Evolutionary conservation across 2,797 vertebrate species (phyloP).

Genomic region (Cyclura pinguis): DNA sequence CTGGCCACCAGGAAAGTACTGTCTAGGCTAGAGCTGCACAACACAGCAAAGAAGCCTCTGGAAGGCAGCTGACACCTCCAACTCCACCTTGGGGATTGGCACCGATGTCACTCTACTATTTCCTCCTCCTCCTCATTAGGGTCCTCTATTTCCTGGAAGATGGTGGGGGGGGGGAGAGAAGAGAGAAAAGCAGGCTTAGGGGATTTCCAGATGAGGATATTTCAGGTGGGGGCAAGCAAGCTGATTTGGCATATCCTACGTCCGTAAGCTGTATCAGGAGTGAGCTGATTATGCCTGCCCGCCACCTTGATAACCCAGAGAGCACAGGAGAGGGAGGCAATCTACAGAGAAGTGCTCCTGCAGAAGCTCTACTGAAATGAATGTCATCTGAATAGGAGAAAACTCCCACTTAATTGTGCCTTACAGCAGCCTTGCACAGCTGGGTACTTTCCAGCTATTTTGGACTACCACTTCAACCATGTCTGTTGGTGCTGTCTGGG

Average conservation of each 20-base stretch:
- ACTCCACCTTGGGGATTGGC: too few species aligned
- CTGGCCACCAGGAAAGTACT: not conserved
- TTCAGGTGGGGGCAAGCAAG: not conserved
- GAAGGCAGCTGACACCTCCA: not conserved
- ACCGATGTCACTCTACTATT: slow-evolving; percentile 30
- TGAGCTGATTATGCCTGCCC: not conserved
- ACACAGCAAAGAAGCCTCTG: slow-evolving; percentile 5
- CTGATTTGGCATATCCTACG: not conserved
- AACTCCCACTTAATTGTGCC: not conserved
- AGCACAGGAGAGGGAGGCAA: not conserved
- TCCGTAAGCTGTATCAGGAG: not conserved
- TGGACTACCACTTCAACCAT: not conserved
- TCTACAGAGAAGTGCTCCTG: not conserved
- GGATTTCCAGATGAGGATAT: not conserved
- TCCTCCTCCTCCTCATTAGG: not conserved
- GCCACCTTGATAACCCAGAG: not conserved
- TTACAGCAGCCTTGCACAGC: not conserved
- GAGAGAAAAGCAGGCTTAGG: not conserved
- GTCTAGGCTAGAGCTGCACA: not conserved
- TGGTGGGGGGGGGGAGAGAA: not conserved
- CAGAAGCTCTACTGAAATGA: not conserved
- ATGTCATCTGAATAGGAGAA: not conserved
- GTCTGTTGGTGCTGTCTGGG: not conserved
- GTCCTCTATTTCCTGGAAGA: slow-evolving; percentile 44
- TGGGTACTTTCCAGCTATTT: not conserved